phyloP scores from a whole-genome alignment of 2,888 invertebrate genomes.

The Julus scanicus region DNA sequence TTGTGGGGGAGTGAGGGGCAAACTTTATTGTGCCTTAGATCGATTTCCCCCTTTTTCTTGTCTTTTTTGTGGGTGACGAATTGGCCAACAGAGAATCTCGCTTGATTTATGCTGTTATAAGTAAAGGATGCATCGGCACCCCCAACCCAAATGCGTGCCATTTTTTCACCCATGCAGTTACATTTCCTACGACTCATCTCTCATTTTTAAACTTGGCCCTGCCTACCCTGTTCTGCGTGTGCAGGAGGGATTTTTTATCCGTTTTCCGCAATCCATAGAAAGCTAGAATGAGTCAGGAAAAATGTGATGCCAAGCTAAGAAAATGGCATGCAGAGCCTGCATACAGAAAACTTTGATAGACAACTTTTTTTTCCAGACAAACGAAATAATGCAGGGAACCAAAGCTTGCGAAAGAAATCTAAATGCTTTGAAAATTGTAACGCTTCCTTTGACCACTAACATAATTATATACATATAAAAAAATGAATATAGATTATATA shows the following conservation, averaged over 20 bases:
- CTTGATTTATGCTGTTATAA: constrained; percentile 48
- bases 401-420: background rate
- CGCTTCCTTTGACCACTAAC: background rate
- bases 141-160: background rate
- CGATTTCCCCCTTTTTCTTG: constrained; percentile 5
- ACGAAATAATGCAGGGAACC: background rate
- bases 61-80: constrained; percentile 53
- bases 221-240: background rate
- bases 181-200: constrained; percentile 46
- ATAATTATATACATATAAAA: background rate
- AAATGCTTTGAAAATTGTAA: background rate
- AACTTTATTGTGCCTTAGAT: background rate
- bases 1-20: background rate
- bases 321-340: background rate
- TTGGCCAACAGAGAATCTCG: constrained; percentile 53
- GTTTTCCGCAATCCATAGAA: constrained; percentile 6
- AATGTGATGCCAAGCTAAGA: constrained; percentile 5
- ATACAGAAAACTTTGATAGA: background rate
- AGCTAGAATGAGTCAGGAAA: constrained; percentile 14
- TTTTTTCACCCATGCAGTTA: constrained; percentile 2
- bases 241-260: background rate
- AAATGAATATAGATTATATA: background rate
- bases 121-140: constrained; percentile 43
- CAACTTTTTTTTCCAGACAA: background rate
- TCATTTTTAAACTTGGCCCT: constrained; percentile 9